Percentiles rank a stretch among this genome's conserved stretches.
Evolutionary conservation across 2,113 vertebrate species (phyloP).

Genomic region (Nibea coibor): DNA sequence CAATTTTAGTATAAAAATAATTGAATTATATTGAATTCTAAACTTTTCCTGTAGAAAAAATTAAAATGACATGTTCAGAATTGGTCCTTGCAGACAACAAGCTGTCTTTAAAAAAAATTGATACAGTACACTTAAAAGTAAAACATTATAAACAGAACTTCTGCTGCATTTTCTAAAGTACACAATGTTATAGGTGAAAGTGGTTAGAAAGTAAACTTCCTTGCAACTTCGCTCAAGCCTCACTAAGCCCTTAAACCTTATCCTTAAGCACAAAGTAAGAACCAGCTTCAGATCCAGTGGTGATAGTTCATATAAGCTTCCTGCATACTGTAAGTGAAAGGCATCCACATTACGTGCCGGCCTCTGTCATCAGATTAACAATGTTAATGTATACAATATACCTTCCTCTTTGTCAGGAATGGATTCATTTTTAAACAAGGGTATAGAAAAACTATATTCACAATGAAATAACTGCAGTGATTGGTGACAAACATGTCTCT

Average conservation of each 20-base stretch:
- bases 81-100: background rate
- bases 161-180: background rate
- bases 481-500: background rate
- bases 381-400: background rate
- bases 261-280: background rate
- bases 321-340: background rate
- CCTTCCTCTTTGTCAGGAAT: background rate
- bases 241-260: background rate
- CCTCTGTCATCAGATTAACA: background rate
- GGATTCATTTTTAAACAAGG: background rate
- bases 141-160: background rate
- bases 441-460: background rate
- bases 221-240: background rate
- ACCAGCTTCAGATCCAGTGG: background rate
- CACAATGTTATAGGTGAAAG: background rate
- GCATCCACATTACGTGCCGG: background rate
- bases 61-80: background rate
- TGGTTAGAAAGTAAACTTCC: background rate
- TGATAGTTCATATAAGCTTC: background rate
- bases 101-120: background rate
- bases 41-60: background rate
- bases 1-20: background rate
- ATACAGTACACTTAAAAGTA: background rate
- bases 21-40: background rate
- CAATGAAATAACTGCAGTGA: background rate